A percentile compares a stretch with the other conserved stretches of the same genome.
phyloP scores from a whole-genome alignment of 1,140 invertebrate species.

The Lasioglossum albipes region DNA sequence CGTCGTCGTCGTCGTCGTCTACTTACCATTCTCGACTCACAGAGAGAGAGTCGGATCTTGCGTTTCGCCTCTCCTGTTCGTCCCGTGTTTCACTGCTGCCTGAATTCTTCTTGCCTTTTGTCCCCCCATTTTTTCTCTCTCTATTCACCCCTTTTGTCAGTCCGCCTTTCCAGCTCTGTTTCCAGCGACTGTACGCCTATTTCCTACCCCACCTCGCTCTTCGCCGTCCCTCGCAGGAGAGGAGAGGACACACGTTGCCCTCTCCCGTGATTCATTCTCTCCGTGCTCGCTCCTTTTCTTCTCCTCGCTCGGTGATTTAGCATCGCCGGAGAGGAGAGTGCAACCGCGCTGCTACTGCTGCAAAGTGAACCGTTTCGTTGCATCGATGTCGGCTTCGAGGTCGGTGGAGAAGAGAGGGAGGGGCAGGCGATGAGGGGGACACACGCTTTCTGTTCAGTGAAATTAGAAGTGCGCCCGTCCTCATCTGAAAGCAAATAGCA shows the following conservation, averaged over 20 bases:
- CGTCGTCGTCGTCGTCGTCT: neutral
- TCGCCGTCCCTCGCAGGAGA: neutral
- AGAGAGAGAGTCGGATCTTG: neutral
- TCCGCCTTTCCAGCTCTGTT: conserved; percentile 3
- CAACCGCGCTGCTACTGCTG: too few relatives aligned
- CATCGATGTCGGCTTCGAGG: conserved; percentile 9
- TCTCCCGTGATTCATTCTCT: neutral
- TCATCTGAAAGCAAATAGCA: conserved; percentile 67
- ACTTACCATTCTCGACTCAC: neutral
- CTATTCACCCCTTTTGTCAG: neutral
- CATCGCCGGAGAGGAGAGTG: neutral
- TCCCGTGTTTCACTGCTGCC: conserved; percentile 5
- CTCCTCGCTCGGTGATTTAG: neutral
- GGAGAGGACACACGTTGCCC: neutral
- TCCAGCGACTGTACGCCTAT: conserved; percentile 5
- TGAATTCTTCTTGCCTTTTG: conserved; percentile 4
- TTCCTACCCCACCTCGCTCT: neutral
- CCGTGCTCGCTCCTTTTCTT: too few relatives aligned
- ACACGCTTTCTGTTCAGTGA: conserved; percentile 53
- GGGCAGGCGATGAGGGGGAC: neutral
- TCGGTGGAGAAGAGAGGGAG: neutral
- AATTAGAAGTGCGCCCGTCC: conserved; percentile 65
- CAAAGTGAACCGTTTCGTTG: conserved; percentile 1
- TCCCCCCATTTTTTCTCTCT: neutral
- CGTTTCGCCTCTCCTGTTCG: conserved; percentile 4